Evolutionary conservation across 2,888 invertebrate genomes (phyloP).

Genomic region (Parapristionchus giblindavisi): DNA sequence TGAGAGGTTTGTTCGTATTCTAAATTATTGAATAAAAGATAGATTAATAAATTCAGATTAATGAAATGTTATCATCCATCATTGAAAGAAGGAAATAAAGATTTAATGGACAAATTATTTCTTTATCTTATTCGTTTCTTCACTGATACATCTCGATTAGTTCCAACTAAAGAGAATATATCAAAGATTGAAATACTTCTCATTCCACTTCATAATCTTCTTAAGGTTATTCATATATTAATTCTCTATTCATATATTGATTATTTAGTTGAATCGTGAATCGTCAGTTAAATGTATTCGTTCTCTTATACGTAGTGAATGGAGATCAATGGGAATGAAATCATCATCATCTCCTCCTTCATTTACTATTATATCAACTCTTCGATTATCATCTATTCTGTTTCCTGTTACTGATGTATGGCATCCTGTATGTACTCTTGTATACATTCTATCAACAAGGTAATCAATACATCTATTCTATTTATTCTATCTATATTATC

Average conservation of each 20-base stretch:
- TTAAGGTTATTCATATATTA: conserved; percentile 36
- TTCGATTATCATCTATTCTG: conserved; percentile 81
- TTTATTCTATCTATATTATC: too few relatives aligned
- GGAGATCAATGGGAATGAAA: neutral
- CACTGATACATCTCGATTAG: conserved; percentile 70
- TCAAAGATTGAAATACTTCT: conserved; percentile 25
- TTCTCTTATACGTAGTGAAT: conserved; percentile 47
- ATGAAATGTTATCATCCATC: conserved; percentile 88
- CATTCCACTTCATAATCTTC: conserved; percentile 30
- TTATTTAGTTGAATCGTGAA: conserved; percentile 50
- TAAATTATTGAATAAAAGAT: neutral
- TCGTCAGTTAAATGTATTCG: conserved; percentile 57
- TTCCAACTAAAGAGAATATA: conserved; percentile 6
- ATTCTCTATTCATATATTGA: neutral
- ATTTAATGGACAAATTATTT: conserved; percentile 79
- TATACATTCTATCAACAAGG: conserved; percentile 79
- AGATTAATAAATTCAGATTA: conserved; percentile 76
- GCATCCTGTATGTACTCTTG: conserved; percentile 88
- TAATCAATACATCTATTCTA: neutral
- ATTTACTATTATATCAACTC: conserved; percentile 6
- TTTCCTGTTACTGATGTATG: conserved; percentile 90
- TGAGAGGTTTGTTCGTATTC: conserved; percentile 74
- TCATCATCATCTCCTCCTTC: conserved; percentile 24
- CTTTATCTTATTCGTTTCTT: conserved; percentile 82
- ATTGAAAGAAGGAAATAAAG: conserved; percentile 82